Evolutionary conservation across 2,888 invertebrate genomes (phyloP), one percentile per base, ranked within the genome.

Genomic region (Seira ritae): DNA sequence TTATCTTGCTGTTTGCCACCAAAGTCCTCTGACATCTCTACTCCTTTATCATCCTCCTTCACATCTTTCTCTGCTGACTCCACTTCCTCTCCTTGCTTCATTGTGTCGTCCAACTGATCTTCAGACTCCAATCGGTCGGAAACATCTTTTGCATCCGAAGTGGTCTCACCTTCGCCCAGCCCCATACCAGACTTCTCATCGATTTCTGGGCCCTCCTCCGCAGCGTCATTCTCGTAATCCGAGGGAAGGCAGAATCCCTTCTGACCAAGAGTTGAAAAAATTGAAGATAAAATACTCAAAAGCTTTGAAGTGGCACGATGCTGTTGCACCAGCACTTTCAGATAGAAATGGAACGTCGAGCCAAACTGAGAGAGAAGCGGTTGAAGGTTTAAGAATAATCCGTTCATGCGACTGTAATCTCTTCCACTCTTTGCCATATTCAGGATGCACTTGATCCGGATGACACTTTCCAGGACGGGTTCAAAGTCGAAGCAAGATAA

Each of bases 21-120:
- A 90, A 99, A 98, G 90, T 99, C 97, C 88, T 98, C 98, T 19
- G 96, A 95, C 97, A 98, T 98, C 89, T 98, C 98, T 76, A 98
- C 94, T 19, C 97, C 97, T 71, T 96, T 95, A 85, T 98, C 96
- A 90, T 96, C 96, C 90, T 98, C 97, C 90, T 91, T 85, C 66
- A 90, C 76, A 81, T 96, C 95, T 89, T 94, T 93, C 73, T 96
- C 93, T 31, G 95, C 94, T 55, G 92, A 91, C 85, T 94, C 90
- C 71, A 92, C 92, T 85, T 96, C 94, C 89, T 96, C 94, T 89
- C 95, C 96, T 69, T 95, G 94, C 42, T 95, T 95, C 84, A 94
- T 93, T 0, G 97, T 96, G 89, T 97, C 98, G 81, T 98, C 98
- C 69, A 98, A 91, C 91, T 98, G 98, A 92, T 98, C 98, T 92